Evolutionary conservation across 1,140 invertebrate species (phyloP).

Genomic region (Phymastichus coffea): DNA sequence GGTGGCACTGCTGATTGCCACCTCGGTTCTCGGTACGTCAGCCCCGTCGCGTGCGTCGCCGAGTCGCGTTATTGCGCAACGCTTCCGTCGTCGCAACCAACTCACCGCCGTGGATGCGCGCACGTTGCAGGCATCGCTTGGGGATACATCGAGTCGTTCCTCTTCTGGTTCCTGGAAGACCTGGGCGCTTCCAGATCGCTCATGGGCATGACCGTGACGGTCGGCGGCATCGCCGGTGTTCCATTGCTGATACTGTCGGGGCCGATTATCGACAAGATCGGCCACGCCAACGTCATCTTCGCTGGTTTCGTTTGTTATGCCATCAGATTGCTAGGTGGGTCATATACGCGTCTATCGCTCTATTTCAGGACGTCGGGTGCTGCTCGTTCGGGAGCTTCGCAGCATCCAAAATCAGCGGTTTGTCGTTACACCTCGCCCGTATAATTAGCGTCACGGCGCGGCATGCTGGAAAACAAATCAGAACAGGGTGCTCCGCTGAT

Average conservation of each 20-base stretch:
- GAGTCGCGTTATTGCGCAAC: no score
- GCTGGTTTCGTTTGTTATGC: slow-evolving; percentile 77
- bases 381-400: no score
- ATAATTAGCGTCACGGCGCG: no score
- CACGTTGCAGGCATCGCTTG: slow-evolving; percentile 77
- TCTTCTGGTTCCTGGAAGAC: slow-evolving; percentile 84
- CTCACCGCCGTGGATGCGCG: no score
- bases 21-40: slow-evolving; percentile 71
- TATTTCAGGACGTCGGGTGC: no score
- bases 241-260: slow-evolving; percentile 77
- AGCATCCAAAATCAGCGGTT: no score
- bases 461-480: no score
- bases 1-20: slow-evolving; percentile 72
- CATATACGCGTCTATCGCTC: slow-evolving; percentile 22
- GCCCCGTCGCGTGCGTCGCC: no score
- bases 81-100: no score
- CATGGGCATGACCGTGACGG: slow-evolving; percentile 82
- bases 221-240: slow-evolving; percentile 75
- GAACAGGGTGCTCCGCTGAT: no score
- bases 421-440: no score
- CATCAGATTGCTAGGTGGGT: slow-evolving; percentile 69
- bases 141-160: slow-evolving; percentile 83
- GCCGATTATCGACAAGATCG: slow-evolving; percentile 74
- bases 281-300: slow-evolving; percentile 80
- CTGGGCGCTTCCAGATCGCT: slow-evolving; percentile 75